Base-by-base conservation (phyloP, 2,797 vertebrate genomes). In the Bovichtus diacanthus region DNA sequence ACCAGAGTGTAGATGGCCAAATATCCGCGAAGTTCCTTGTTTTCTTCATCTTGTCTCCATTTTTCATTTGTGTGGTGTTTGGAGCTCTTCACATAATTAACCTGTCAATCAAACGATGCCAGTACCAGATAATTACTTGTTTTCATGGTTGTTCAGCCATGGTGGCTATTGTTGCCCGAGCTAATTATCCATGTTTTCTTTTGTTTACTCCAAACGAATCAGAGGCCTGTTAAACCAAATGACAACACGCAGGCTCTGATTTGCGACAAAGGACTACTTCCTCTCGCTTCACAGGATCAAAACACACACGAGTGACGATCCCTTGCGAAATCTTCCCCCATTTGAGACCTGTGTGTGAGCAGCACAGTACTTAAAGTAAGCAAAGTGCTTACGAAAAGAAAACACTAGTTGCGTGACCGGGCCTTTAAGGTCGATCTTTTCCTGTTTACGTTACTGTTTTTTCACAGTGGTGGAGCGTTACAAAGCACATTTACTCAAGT, bases 1-100 rank as follows among this genome's bases (percentile, higher is more conserved):
- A 64, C 43, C 56, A 9, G 71, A 66, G 76, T 66, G 71, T 29
- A 70, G 72, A 81, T 6, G 59, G 47, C 23, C 25, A 74, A 80
- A 83, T 76, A 64, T 59, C 63, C 47, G 0, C 2, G 6, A 44
- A 55, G 50, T 34, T 71, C 44, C 51, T 63, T 11, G n/a, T 60
- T 77, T 76, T 62, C 39, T 60, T 82, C 36, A 67, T 19, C 29
- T 63, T 31, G 47, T 77, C 80, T 73, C 31, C 3, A 21, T 34
- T 61, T 67, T 38, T 62, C 3, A 38, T 34, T 68, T 31, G 4
- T 64, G 50, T 44, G 41, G 3, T 11, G 63, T 72, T 51, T 34
- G 31, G 3, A 39, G 27, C 27, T 54, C 6, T 19, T 31, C 3
- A 50, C n/a, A 69, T 9, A 31, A 68, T 64, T 53, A 56, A 53